Percentiles rank a stretch among this genome's conserved stretches.
These are phyloP conservation scores for Phainopepla nitens DNA, from an alignment of 2,113 vertebrate species.

Conservation along the genomic window DNA sequence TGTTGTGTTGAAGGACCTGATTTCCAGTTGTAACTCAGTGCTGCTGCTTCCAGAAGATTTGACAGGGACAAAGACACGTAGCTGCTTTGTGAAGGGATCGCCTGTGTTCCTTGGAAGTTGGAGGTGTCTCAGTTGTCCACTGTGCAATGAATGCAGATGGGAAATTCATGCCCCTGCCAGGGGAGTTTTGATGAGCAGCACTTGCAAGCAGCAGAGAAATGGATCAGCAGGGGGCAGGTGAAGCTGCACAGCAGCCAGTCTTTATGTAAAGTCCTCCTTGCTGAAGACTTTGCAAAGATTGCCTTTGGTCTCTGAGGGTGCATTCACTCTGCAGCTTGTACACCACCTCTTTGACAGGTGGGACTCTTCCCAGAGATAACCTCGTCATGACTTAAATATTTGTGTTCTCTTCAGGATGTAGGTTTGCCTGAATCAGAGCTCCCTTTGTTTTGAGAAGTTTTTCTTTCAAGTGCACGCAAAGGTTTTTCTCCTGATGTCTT, in stretches of 20 bases:
- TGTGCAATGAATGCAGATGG: not conserved
- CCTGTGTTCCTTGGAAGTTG: fast-evolving
- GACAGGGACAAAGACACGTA: not conserved
- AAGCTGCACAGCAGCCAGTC: not conserved
- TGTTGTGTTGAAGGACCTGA: not conserved
- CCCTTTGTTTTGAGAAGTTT: not conserved
- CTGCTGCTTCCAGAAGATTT: not conserved
- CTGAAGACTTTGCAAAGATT: not conserved
- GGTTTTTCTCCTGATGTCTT: not conserved
- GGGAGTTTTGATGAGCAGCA: not conserved
- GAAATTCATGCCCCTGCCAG: not conserved
- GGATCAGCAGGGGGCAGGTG: not conserved
- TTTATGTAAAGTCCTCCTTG: not conserved
- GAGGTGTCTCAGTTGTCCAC: not conserved
- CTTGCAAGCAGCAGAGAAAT: not conserved
- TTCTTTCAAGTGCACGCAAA: not conserved
- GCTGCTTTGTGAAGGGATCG: not conserved
- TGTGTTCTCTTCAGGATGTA: not conserved
- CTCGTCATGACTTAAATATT: not conserved
- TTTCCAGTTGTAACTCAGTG: not conserved
- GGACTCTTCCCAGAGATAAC: not conserved
- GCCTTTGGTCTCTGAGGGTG: not conserved
- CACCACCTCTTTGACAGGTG: not conserved
- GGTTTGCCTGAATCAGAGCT: not conserved
- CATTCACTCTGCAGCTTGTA: not conserved